Conservation (phyloP, 37 sponge, comb jelly and placozoan species). For the Crambe crambe region DNA sequence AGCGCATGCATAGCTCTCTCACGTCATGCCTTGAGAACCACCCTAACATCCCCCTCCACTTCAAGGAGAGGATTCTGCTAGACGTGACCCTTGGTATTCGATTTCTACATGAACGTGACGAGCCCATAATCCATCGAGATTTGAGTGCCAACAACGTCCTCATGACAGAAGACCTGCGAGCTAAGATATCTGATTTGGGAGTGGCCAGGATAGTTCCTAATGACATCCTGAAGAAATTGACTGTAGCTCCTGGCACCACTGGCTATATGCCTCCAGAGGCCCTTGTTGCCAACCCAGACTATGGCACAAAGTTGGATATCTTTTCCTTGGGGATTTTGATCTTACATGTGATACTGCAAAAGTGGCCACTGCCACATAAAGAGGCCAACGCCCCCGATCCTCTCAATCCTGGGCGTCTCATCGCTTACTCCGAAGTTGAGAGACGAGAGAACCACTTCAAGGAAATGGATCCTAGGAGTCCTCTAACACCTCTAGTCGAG, state of each 20-base stretch:
- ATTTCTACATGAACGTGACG: conserved; percentile 29
- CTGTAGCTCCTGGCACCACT: conserved; percentile 20
- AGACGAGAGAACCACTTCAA: conserved; percentile 1
- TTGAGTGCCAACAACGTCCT: conserved; percentile 52
- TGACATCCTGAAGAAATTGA: background rate
- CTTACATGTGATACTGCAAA: conserved; percentile 9
- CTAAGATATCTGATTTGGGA: conserved; percentile 54
- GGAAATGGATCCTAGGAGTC: background rate
- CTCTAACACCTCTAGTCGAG: background rate
- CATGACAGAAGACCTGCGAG: conserved; percentile 22
- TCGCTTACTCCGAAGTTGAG: conserved; percentile 22
- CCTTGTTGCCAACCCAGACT: background rate
- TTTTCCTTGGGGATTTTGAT: conserved; percentile 47
- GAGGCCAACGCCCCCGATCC: background rate
- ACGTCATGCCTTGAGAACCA: conserved; percentile 9
- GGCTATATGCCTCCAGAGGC: conserved; percentile 49
- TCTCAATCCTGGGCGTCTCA: background rate
- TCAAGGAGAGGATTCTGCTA: conserved; percentile 27
- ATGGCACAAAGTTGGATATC: conserved; percentile 25
- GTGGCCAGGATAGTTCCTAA: conserved; percentile 11
- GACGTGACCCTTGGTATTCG: conserved; percentile 26
- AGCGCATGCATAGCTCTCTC: conserved; percentile 23
- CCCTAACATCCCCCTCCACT: background rate
- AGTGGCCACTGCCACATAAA: conserved; percentile 7
- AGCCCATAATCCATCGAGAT: conserved; percentile 44